A percentile compares a stretch with the other conserved stretches of the same genome.
Evolutionary conservation across 2,113 vertebrate species (phyloP).

Genomic region (Esox niger): DNA sequence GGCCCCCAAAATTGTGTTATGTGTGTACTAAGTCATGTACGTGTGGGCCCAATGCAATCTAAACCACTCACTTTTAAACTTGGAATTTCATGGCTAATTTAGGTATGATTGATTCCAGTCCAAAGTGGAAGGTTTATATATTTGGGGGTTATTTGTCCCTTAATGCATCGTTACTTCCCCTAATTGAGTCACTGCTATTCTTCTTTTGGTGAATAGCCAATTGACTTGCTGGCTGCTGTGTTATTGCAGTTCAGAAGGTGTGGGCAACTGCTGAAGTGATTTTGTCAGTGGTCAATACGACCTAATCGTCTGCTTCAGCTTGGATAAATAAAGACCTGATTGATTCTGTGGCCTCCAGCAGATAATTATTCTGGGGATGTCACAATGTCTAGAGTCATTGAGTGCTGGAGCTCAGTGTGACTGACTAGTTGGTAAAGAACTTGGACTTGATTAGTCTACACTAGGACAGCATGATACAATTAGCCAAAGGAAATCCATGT

Average conservation of each 20-base stretch:
- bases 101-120: too few relatives aligned
- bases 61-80: too few relatives aligned
- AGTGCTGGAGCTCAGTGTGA: background rate
- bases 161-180: background rate
- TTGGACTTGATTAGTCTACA: conserved; percentile 7
- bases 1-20: too few relatives aligned
- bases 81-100: too few relatives aligned
- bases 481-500: background rate
- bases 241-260: conserved; percentile 18
- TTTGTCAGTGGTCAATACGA: conserved; percentile 11
- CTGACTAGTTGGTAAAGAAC: too few relatives aligned
- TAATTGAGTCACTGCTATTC: background rate
- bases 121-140: too few relatives aligned
- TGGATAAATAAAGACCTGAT: conserved; percentile 28
- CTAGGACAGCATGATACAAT: background rate
- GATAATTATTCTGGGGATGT: conserved; percentile 10
- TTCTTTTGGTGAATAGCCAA: conserved; percentile 13
- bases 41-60: too few relatives aligned
- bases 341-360: background rate
- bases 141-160: too few relatives aligned
- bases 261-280: conserved; percentile 11
- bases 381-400: background rate
- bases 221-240: conserved; percentile 7
- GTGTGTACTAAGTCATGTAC: too few relatives aligned
- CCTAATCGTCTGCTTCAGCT: conserved; percentile 20